Evolutionary conservation across 1,140 invertebrate genomes (phyloP).

Genomic region (Drosophila miranda): DNA sequence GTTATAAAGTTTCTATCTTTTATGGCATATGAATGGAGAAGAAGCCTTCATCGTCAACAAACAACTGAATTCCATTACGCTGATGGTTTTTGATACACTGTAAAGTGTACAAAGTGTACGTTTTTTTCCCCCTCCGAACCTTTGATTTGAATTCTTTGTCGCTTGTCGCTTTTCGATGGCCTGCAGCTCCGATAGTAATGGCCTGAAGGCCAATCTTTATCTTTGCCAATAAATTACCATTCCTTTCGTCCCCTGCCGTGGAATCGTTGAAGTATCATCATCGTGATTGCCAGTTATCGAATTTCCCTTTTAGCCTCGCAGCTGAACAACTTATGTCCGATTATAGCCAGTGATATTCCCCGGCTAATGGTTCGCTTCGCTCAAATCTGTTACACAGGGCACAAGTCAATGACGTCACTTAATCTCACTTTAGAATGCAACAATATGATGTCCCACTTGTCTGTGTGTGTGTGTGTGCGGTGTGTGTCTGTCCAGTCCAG

Average conservation of each 20-base stretch:
- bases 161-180: too few species aligned
- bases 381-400: conserved; percentile 45
- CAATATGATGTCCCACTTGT: conserved; percentile 68
- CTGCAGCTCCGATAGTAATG: too few species aligned
- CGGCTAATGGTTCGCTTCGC: conserved; percentile 19
- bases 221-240: conserved; percentile 30
- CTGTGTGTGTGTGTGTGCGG: conserved; percentile 3
- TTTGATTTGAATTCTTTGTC: too few species aligned
- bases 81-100: too few species aligned
- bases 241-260: background rate
- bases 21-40: too few species aligned
- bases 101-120: too few species aligned
- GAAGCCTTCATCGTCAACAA: too few species aligned
- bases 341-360: conserved; percentile 42
- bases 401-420: conserved; percentile 74
- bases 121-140: too few species aligned
- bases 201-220: background rate
- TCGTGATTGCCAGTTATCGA: conserved; percentile 45
- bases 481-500: conserved; percentile 2
- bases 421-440: conserved; percentile 71
- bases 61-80: too few species aligned
- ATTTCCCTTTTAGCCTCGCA: conserved; percentile 36
- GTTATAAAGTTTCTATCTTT: too few species aligned
- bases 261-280: conserved; percentile 4
- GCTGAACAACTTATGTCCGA: conserved; percentile 17